Evolutionary conservation across 2,797 vertebrate genomes (phyloP), one percentile per base, ranked within the genome.

Genomic region (Scyliorhinus canicula): DNA sequence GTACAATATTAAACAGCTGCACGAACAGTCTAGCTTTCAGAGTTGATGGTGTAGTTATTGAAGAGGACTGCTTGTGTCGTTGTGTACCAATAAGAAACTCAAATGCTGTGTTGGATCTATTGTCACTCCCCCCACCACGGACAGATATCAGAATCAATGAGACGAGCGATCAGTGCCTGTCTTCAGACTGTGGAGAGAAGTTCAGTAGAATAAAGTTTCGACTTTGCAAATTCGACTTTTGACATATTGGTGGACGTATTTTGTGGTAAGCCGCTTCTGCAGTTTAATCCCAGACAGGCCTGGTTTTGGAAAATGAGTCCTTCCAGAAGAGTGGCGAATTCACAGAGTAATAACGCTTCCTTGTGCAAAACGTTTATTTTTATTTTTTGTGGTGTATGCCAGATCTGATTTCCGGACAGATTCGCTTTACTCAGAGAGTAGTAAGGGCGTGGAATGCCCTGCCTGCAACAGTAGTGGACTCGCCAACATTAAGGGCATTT

Each of bases 61-160:
- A 90, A 95, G 85, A 40, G n/a, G 95, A 95, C 97, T 88, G 96
- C 96, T 96, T 95, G 97, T 96, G 97, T 96, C 97, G 97, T 97
- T 98, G 96, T 97, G 97, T 96, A 95, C 95, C 95, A 97, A 93
- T 96, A 12, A 95, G 88, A 86, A 93, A 63, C 52, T 47, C 55
- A 90, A 95, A 52, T 90, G 35, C 95, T 16, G 69, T 67, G 60
- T 14, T 44, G 57, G 95, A 90, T 95, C 88, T 71, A 95, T 82
- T 67, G 95, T 8, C 40, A 55, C n/a, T 95, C 19, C 93, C n/a
- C 94, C 95, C 93, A 60, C 63, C 40, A 71, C 28, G 95, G 50
- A 3, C 16, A 57, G 40, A 40, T 40, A 26, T 74, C 67, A 26
- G 47, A 21, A 31, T 65, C 63, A 35, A 65, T 69, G 69, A 95